These are phyloP conservation scores for Raphicerus campestris DNA, from an alignment of 2,113 vertebrate species.

Conservation along the genomic window DNA sequence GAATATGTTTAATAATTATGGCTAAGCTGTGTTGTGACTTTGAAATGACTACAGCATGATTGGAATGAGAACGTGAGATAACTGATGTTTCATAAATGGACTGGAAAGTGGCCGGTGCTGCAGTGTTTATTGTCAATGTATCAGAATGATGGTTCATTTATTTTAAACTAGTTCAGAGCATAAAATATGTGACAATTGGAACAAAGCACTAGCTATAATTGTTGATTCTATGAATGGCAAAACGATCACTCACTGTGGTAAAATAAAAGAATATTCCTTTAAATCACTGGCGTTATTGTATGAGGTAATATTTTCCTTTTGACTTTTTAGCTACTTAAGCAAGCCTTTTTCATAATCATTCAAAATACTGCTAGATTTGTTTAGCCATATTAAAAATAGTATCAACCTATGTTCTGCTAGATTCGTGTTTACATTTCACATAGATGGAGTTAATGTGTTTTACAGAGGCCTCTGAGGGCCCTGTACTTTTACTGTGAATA, in stretches of 20 bases:
- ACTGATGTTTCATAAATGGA: constrained; percentile 66
- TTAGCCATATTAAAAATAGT: background rate
- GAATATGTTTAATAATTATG: constrained; percentile 83
- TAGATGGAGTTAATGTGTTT: background rate
- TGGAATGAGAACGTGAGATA: constrained; percentile 74
- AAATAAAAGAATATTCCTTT: constrained; percentile 59
- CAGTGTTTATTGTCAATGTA: constrained; percentile 68
- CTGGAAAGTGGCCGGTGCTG: constrained; percentile 70
- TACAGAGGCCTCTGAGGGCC: background rate
- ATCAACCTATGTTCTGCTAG: background rate
- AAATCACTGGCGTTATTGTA: constrained; percentile 52
- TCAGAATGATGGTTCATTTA: constrained; percentile 73
- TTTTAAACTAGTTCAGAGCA: constrained; percentile 68
- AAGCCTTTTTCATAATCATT: background rate
- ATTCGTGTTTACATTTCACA: background rate
- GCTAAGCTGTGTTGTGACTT: constrained; percentile 77
- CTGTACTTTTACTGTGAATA: background rate
- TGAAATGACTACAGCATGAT: constrained; percentile 78
- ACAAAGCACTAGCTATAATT: constrained; percentile 63
- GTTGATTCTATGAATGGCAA: constrained; percentile 72
- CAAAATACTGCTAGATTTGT: background rate
- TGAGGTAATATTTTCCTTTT: background rate
- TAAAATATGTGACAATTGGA: constrained; percentile 48
- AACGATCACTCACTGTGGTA: constrained; percentile 59
- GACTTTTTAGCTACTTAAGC: background rate